These are phyloP conservation scores for Brachyptera risi DNA, from an alignment of 2,888 invertebrate genomes.

Conservation along the genomic window DNA sequence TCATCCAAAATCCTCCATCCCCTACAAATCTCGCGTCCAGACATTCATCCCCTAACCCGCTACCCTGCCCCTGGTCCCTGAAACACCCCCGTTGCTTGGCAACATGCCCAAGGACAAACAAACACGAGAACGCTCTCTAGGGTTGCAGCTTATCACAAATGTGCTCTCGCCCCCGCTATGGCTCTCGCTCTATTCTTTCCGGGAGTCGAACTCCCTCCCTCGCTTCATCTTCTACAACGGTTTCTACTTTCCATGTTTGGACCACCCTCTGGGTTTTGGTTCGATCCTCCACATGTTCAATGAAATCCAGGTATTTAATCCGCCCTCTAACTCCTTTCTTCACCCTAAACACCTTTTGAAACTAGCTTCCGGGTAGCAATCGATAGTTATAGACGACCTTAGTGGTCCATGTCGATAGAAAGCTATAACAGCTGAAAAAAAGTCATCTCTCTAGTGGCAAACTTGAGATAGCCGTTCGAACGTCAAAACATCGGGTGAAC, in stretches of 20 bases:
- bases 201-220: slow-evolving; percentile 15
- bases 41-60: slow-evolving; percentile 16
- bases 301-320: slow-evolving; percentile 25
- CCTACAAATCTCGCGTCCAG: slow-evolving; percentile 23
- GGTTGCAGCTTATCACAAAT: slow-evolving; percentile 31
- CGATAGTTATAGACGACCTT: slow-evolving; percentile 7
- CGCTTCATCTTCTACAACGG: slow-evolving; percentile 2
- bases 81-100: slow-evolving; percentile 29
- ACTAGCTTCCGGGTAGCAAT: slow-evolving; percentile 17
- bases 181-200: not conserved
- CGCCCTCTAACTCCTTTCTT: not conserved
- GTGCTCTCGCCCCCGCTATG: not conserved
- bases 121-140: slow-evolving; percentile 34
- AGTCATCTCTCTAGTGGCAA: not conserved
- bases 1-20: slow-evolving; percentile 14
- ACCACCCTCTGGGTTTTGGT: slow-evolving; percentile 16
- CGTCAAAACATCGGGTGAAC: too few species aligned
- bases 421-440: not conserved
- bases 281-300: slow-evolving; percentile 19
- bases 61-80: not conserved
- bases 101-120: slow-evolving; percentile 32
- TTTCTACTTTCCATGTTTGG: slow-evolving; percentile 22
- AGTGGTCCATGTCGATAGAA: not conserved
- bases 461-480: too few species aligned
- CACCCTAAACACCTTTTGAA: slow-evolving; percentile 11